Evolutionary conservation across 2,797 vertebrate genomes (phyloP), one percentile per base, ranked within the genome.

Genomic region (Acipenser ruthenus): DNA sequence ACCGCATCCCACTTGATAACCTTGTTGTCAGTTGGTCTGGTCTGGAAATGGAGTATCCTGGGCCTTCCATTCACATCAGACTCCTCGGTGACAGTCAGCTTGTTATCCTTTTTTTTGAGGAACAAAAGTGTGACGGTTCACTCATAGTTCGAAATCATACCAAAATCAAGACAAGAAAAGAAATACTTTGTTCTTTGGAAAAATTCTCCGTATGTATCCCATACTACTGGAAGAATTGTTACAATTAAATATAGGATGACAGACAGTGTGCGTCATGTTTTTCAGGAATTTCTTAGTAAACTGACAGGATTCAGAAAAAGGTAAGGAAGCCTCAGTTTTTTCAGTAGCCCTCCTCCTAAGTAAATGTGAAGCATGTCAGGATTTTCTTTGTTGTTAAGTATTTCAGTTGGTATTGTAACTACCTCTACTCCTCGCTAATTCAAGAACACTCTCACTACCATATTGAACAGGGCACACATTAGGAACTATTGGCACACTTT

Each of bases 61-160:
- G 91, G 90, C 69, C 82, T 81, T 78, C 89, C 87, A 1, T 78
- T 88, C 53, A 81, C 84, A 65, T 84, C 84, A n/a, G 86, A 87
- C 77, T 90, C 89, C 82, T 92, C 90, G 2, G 83, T 91, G 73
- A 92, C 89, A 50, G 84, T 90, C 79, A 92, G 83, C 84, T 83
- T 90, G 77, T 80, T 86, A 84, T 92, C 89, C 91, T 92, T 69
- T 58, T 67, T 70, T 68, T 49, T 37, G 58, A 5, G 68, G 66
- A n/a, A 71, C 4, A 18, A 6, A 53, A 18, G 49, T 8, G 60
- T 15, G 47, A 3, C 2, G 11, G 9, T 49, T 15, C 23, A 37
- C 23, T 37, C 23, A 37, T 37, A 3, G 23, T 37, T 37, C 23
- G 23, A 37, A 10, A 1, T 9, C 53, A 63, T 50, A 49, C 10